Percentiles rank a stretch among this genome's conserved stretches.
These are phyloP conservation scores for Lagorchestes hirsutus DNA, from an alignment of 2,797 vertebrate genomes.

Conservation along the genomic window DNA sequence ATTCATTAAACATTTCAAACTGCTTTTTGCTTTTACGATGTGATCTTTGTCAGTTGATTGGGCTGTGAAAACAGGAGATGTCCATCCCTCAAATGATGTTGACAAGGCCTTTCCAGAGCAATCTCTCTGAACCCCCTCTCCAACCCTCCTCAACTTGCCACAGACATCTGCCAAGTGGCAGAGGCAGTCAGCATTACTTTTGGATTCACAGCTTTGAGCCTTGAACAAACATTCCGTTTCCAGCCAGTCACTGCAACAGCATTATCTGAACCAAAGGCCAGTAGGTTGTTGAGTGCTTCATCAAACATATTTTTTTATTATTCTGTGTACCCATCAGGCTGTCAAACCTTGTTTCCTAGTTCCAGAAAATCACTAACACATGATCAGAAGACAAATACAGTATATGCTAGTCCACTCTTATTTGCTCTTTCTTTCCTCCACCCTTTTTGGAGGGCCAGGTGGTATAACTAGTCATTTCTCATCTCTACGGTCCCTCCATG, in stretches of 20 bases:
- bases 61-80: neutral
- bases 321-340: conserved; percentile 27
- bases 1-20: neutral
- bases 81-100: conserved; percentile 22
- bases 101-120: conserved; percentile 35
- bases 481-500: neutral
- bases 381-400: conserved; percentile 11
- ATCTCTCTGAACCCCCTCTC: neutral
- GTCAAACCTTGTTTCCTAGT: conserved; percentile 55
- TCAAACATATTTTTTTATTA: conserved; percentile 1
- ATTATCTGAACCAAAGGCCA: conserved; percentile 34
- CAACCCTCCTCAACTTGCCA: neutral
- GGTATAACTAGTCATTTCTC: conserved; percentile 30
- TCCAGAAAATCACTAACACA: conserved; percentile 42
- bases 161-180: conserved; percentile 25
- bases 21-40: conserved; percentile 10
- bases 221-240: neutral
- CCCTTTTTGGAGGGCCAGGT: neutral
- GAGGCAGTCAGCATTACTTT: neutral
- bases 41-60: neutral
- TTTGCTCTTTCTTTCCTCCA: neutral
- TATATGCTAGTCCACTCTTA: neutral
- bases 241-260: neutral
- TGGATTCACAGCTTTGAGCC: conserved; percentile 7
- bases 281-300: conserved; percentile 13